Conservation (phyloP, 2,113 vertebrate genomes). For the Campylomormyrus numenius region DNA sequence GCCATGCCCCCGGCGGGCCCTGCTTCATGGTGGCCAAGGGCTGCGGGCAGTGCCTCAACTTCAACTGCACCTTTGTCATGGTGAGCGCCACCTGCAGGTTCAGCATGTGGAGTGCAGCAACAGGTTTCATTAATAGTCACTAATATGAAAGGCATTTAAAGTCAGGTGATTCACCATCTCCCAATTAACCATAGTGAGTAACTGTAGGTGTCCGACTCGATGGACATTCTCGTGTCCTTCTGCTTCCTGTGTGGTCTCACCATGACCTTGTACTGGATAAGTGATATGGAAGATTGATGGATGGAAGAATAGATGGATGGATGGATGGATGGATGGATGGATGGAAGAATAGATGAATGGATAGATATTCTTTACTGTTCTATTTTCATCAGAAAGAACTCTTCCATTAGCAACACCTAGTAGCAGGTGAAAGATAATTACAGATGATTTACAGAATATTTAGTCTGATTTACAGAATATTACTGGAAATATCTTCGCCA, state of each 20-base stretch:
- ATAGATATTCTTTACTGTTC: not conserved
- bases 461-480: not conserved
- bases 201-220: not conserved
- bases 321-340: not conserved
- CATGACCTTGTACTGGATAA: not conserved
- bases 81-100: conserved; percentile 46
- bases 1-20: conserved; percentile 33
- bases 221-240: not conserved
- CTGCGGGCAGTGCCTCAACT: conserved; percentile 80
- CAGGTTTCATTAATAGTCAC: not conserved
- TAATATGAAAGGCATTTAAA: not conserved
- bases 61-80: conserved; percentile 78
- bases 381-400: not conserved
- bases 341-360: not conserved
- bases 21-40: conserved; percentile 70
- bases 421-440: not conserved
- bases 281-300: not conserved
- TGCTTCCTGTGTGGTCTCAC: not conserved
- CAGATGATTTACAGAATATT: not conserved
- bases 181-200: not conserved
- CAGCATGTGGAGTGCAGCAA: not conserved
- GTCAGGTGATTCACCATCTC: not conserved
- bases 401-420: not conserved
- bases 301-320: not conserved
- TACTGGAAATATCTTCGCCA: not conserved